Percentiles rank a stretch among this genome's conserved stretches.
phyloP scores from a whole-genome alignment of 2,797 vertebrate species.

The Lates japonicus region DNA sequence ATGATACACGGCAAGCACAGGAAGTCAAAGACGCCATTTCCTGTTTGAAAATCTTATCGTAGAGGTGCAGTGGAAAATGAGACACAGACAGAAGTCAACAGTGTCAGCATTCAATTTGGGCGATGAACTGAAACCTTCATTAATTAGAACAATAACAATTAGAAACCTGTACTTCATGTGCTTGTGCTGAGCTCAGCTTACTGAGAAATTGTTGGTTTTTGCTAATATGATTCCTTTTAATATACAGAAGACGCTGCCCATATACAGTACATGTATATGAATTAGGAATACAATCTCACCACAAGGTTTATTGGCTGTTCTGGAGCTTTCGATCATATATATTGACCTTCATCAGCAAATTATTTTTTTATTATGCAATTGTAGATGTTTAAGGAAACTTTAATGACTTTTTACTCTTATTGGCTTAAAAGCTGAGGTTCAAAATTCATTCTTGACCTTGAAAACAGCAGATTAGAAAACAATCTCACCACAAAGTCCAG shows the following conservation, averaged over 20 bases:
- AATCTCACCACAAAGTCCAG: too few species aligned
- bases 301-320: background rate
- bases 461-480: background rate
- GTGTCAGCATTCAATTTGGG: conserved; percentile 12
- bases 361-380: background rate
- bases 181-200: too few species aligned
- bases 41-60: conserved; percentile 39
- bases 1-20: conserved; percentile 47
- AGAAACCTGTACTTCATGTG: too few species aligned
- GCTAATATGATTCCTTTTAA: too few species aligned
- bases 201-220: too few species aligned
- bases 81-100: background rate
- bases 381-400: background rate
- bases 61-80: conserved; percentile 21
- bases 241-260: too few species aligned
- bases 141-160: too few species aligned
- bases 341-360: background rate
- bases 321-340: background rate
- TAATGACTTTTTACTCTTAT: background rate
- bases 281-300: background rate
- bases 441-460: background rate
- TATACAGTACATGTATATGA: background rate
- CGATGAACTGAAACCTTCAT: too few species aligned
- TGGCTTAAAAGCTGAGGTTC: background rate
- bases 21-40: conserved; percentile 64